These are phyloP conservation scores for Spermophilus dauricus DNA, from an alignment of 2,113 vertebrate genomes.

Conservation along the genomic window DNA sequence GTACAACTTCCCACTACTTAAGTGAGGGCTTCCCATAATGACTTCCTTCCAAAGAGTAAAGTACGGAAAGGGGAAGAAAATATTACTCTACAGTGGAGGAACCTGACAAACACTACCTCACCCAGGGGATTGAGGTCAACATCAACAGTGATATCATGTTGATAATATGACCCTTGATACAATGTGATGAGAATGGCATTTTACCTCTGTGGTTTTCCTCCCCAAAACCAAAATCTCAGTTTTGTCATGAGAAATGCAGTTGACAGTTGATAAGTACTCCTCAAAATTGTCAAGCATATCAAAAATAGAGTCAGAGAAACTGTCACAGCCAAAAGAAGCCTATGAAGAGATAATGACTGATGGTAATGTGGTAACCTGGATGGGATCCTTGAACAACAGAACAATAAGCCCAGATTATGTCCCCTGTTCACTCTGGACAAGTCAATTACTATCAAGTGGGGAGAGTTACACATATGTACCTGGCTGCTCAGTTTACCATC, in stretches of 20 bases:
- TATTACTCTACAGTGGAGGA: neutral
- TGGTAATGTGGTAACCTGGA: neutral
- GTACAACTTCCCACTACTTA: neutral
- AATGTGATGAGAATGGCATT: neutral
- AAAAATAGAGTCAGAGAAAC: constrained; percentile 10
- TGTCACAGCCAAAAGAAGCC: neutral
- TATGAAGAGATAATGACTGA: neutral
- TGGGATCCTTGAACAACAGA: neutral
- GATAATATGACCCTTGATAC: neutral
- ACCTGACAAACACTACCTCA: neutral
- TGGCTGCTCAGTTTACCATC: neutral
- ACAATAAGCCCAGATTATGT: neutral
- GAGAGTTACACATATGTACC: neutral
- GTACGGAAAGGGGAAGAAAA: neutral
- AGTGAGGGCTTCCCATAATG: neutral
- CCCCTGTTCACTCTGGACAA: neutral
- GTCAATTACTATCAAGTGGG: neutral
- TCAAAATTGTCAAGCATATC: constrained; percentile 8
- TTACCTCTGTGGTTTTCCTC: constrained; percentile 4
- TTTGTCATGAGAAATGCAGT: constrained; percentile 17
- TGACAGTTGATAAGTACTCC: neutral
- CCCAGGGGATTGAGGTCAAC: neutral
- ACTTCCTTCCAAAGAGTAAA: constrained; percentile 5
- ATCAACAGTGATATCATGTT: neutral
- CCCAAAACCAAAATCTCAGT: neutral